These are phyloP conservation scores for Agrotis clavis DNA, from an alignment of 2,888 invertebrate species.

Conservation along the genomic window DNA sequence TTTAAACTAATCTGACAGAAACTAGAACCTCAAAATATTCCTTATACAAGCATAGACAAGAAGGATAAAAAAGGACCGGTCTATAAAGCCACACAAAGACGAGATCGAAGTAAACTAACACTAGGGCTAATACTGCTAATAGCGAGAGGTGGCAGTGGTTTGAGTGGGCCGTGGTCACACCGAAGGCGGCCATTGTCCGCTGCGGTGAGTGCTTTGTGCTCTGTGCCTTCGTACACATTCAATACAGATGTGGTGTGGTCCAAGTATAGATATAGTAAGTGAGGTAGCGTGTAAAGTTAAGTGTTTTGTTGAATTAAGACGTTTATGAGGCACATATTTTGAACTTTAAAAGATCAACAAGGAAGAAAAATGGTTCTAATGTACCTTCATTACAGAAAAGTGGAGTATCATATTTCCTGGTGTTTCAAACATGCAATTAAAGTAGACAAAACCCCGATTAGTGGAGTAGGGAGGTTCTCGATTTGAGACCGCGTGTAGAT, in stretches of 20 bases:
- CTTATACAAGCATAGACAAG: too few species aligned
- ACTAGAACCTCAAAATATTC: neutral
- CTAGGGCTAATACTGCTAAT: conserved; percentile 6
- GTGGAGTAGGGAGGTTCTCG: too few species aligned
- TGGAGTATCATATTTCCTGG: too few species aligned
- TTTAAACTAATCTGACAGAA: neutral
- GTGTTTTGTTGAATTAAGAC: too few species aligned
- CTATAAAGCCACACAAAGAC: neutral
- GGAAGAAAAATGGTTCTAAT: too few species aligned
- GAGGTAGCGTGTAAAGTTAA: conserved; percentile 12
- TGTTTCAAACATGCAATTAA: too few species aligned
- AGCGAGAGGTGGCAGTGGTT: conserved; percentile 38
- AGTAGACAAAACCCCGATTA: too few species aligned
- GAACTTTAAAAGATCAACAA: too few species aligned
- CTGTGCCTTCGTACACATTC: conserved; percentile 69
- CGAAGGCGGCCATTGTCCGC: conserved; percentile 70
- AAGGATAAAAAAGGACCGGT: neutral
- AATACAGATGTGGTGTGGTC: conserved; percentile 57
- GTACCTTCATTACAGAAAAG: too few species aligned
- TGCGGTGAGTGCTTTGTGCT: conserved; percentile 70
- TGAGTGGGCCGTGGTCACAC: conserved; percentile 57
- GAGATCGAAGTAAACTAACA: conserved; percentile 5
- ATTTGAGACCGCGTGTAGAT: too few species aligned
- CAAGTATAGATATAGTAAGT: conserved; percentile 10
- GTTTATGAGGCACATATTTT: too few species aligned